A percentile compares a stretch with the other conserved stretches of the same genome.
Conservation (phyloP, 2,113 vertebrate genomes). For the Colossoma macropomum region DNA sequence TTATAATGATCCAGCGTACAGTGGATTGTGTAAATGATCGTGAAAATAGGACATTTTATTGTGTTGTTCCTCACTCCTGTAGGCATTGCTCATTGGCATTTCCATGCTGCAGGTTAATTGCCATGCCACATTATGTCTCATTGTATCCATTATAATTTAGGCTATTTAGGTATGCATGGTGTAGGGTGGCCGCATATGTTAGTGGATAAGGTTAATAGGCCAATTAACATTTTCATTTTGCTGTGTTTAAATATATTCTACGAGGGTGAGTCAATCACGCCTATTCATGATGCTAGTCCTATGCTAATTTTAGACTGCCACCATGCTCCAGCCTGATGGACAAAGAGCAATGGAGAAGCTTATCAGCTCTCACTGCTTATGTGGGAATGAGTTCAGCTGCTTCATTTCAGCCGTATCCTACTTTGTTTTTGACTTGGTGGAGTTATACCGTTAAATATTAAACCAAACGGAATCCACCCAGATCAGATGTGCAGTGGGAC, state of each 20-base stretch:
- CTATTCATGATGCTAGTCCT: neutral
- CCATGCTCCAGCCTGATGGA: neutral
- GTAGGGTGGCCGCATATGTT: slow-evolving; percentile 16
- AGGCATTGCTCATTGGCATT: neutral
- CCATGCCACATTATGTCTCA: neutral
- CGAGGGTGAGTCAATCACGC: slow-evolving; percentile 20
- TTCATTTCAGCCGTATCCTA: neutral
- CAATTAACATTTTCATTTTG: slow-evolving; percentile 55
- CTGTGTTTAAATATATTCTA: slow-evolving; percentile 43
- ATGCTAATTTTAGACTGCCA: slow-evolving; percentile 20
- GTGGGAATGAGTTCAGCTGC: slow-evolving; percentile 1
- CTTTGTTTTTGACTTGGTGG: no score
- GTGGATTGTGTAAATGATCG: neutral
- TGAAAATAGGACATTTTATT: neutral
- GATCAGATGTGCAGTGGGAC: neutral
- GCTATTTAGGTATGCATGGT: slow-evolving; percentile 15
- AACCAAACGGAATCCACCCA: neutral
- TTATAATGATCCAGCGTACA: neutral
- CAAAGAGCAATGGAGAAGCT: slow-evolving; percentile 1
- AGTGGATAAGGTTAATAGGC: slow-evolving; percentile 48
- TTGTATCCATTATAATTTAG: slow-evolving; percentile 14
- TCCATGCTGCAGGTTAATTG: neutral
- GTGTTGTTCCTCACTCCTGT: slow-evolving; percentile 5
- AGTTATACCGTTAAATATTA: no score
- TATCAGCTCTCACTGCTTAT: neutral